phyloP scores from a whole-genome alignment of 1,140 invertebrate genomes.

The Archivesica marissinica region DNA sequence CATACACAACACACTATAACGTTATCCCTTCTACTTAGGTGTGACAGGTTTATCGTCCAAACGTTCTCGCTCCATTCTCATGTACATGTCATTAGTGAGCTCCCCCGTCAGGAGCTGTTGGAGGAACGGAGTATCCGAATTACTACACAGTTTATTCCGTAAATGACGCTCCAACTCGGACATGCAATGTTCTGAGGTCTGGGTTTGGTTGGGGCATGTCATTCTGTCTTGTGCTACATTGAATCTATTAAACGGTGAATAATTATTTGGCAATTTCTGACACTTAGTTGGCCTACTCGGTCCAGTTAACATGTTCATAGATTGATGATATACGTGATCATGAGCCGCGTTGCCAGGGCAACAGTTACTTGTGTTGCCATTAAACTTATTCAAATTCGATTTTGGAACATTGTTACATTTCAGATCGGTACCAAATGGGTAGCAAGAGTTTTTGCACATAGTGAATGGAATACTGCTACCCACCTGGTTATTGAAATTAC shows the following conservation, averaged over 20 bases:
- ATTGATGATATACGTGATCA: conserved; percentile 52
- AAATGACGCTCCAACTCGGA: conserved; percentile 51
- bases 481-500: background rate
- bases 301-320: conserved; percentile 6
- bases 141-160: conserved; percentile 24
- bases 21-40: background rate
- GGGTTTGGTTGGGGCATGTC: conserved; percentile 21
- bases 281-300: conserved; percentile 14
- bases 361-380: background rate
- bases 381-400: background rate
- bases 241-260: background rate
- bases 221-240: background rate
- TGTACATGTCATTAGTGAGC: conserved; percentile 53
- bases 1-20: background rate
- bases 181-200: conserved; percentile 43
- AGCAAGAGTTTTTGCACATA: background rate
- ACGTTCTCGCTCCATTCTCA: conserved; percentile 41
- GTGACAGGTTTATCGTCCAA: background rate
- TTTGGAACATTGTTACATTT: background rate
- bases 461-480: conserved; percentile 19
- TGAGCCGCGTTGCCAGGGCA: background rate
- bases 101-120: conserved; percentile 55
- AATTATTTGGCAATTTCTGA: conserved; percentile 30
- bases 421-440: background rate
- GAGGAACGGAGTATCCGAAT: conserved; percentile 8